Conservation (phyloP, 2,888 invertebrate genomes). For the Eledona agricola region DNA sequence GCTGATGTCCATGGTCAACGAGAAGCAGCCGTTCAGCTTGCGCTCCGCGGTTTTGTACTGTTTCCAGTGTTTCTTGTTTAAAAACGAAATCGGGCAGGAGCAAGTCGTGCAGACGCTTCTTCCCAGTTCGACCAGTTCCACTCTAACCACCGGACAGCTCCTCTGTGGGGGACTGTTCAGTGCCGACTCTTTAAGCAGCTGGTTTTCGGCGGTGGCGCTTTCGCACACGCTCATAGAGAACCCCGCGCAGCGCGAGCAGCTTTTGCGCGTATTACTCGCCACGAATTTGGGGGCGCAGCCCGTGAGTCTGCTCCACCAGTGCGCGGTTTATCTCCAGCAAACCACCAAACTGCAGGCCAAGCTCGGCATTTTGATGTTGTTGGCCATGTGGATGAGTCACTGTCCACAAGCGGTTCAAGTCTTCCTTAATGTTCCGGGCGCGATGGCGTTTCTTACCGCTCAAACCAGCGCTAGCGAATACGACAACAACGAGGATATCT, state of each 20-base stretch:
- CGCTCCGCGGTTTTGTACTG: conserved; percentile 97
- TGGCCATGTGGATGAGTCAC: conserved; percentile 87
- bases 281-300: conserved; percentile 85
- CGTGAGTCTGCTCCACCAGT: conserved; percentile 89
- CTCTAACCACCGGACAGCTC: conserved; percentile 84
- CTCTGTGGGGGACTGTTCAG: conserved; percentile 93
- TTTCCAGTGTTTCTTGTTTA: conserved; percentile 94
- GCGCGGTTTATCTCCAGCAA: conserved; percentile 84
- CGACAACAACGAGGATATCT: conserved; percentile 87
- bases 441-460: conserved; percentile 85
- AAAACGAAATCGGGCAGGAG: conserved; percentile 89
- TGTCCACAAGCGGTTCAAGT: conserved; percentile 85
- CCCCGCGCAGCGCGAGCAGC: conserved; percentile 84
- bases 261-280: conserved; percentile 89
- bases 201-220: conserved; percentile 94
- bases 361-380: conserved; percentile 89
- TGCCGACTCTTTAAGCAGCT: conserved; percentile 86
- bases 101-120: conserved; percentile 91
- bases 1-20: conserved; percentile 98
- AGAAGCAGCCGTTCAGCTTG: conserved; percentile 89
- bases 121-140: conserved; percentile 77
- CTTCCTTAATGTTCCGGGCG: conserved; percentile 75
- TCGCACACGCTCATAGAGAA: conserved; percentile 91
- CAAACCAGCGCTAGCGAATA: conserved; percentile 85
- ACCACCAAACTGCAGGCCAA: conserved; percentile 82